These are phyloP conservation scores for Plumapathes pennacea DNA, from an alignment of 92 coral and sea anemone genomes.

Conservation along the genomic window DNA sequence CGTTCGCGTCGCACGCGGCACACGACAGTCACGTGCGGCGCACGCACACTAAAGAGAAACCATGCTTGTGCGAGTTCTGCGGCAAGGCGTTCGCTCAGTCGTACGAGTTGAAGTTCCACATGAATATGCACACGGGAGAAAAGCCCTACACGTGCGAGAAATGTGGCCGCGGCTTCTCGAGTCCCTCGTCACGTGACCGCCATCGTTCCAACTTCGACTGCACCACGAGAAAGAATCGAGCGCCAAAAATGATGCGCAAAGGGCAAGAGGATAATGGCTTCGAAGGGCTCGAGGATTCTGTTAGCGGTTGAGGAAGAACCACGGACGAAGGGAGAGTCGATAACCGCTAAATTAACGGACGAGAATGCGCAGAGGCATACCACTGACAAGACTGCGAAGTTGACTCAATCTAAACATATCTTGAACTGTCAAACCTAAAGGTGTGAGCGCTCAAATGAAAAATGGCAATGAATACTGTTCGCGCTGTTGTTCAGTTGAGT, in stretches of 20 bases:
- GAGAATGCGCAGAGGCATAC: too few relatives aligned
- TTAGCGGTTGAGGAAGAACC: slow-evolving; percentile 3
- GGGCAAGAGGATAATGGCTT: slow-evolving; percentile 32
- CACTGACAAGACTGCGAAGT: too few relatives aligned
- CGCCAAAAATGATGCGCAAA: slow-evolving; percentile 84
- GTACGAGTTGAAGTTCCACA: slow-evolving; percentile 94
- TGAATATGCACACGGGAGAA: slow-evolving; percentile 99
- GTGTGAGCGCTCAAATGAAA: too few relatives aligned
- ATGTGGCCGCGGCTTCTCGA: slow-evolving; percentile 97
- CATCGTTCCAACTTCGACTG: slow-evolving; percentile 98
- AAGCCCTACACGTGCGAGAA: slow-evolving; percentile 94
- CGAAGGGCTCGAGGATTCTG: slow-evolving; percentile 7
- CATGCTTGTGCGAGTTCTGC: slow-evolving; percentile 94
- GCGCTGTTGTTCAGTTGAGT: too few relatives aligned
- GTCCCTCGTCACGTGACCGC: slow-evolving; percentile 99
- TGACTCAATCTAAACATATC: too few relatives aligned
- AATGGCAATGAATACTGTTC: too few relatives aligned
- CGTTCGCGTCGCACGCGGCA: slow-evolving; percentile 99
- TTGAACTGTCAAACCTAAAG: too few relatives aligned
- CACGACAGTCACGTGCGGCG: slow-evolving; percentile 99
- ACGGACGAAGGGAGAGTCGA: too few relatives aligned
- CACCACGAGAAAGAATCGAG: slow-evolving; percentile 88
- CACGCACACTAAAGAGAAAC: slow-evolving; percentile 97
- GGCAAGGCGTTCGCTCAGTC: slow-evolving; percentile 99
- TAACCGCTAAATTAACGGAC: too few relatives aligned